Conservation (phyloP, 2,888 invertebrate genomes). For the Latheticus oryzae region DNA sequence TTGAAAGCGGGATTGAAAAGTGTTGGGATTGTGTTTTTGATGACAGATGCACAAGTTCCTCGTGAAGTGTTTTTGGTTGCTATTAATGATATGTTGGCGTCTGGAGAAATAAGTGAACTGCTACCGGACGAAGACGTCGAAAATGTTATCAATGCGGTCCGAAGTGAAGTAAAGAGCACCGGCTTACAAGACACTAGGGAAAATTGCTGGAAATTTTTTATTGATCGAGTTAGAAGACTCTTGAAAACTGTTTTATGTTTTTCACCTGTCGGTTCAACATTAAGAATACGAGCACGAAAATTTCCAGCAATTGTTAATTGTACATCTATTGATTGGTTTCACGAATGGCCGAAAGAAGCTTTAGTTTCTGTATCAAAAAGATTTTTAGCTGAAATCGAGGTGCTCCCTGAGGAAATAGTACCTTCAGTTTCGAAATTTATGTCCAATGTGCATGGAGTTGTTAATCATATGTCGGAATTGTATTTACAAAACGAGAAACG, state of each 20-base stretch:
- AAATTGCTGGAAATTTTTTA: constrained; percentile 96
- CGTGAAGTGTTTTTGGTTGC: constrained; percentile 92
- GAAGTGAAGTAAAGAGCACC: constrained; percentile 82
- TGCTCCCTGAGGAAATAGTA: constrained; percentile 74
- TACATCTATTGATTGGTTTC: constrained; percentile 96
- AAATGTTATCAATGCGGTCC: constrained; percentile 81
- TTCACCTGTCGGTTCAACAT: constrained; percentile 92
- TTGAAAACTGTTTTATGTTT: constrained; percentile 88
- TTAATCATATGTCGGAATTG: constrained; percentile 84
- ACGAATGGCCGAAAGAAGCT: constrained; percentile 95
- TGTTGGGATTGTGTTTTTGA: constrained; percentile 83
- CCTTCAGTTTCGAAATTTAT: constrained; percentile 84
- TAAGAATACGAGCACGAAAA: constrained; percentile 87
- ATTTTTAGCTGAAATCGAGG: constrained; percentile 82
- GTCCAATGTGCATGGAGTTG: constrained; percentile 90
- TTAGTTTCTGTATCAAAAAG: constrained; percentile 87
- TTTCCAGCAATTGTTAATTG: constrained; percentile 95
- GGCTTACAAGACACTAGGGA: constrained; percentile 89
- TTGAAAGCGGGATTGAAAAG: constrained; percentile 88
- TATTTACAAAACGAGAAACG: constrained; percentile 88
- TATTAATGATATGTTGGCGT: constrained; percentile 93
- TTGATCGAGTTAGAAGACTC: constrained; percentile 85
- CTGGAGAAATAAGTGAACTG: constrained; percentile 92
- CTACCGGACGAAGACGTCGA: constrained; percentile 92
- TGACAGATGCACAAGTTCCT: constrained; percentile 94